These are phyloP conservation scores for Ditula angustiorana DNA, from an alignment of 2,888 invertebrate species.

Conservation along the genomic window DNA sequence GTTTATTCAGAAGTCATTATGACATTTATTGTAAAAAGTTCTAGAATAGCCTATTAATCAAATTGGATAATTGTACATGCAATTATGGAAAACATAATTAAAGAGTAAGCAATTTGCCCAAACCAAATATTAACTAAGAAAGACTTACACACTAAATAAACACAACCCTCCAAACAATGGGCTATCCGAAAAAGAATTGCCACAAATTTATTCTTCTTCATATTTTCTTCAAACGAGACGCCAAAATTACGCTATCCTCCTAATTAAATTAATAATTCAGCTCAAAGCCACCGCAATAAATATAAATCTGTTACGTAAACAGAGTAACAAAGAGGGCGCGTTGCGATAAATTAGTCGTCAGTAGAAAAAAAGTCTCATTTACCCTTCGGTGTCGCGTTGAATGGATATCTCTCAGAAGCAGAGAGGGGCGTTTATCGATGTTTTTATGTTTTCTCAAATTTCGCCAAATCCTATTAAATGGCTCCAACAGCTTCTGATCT, in stretches of 20 bases:
- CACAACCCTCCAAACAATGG: neutral
- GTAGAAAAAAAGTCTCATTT: slow-evolving; percentile 29
- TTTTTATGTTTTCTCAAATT: neutral
- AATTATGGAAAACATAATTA: neutral
- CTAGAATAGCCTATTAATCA: too few species aligned
- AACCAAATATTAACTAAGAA: neutral
- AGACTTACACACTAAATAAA: neutral
- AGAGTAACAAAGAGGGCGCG: slow-evolving; percentile 23
- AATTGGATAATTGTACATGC: too few species aligned
- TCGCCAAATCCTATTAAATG: too few species aligned
- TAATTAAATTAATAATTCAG: slow-evolving; percentile 23
- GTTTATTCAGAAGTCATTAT: neutral
- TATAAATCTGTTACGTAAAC: slow-evolving; percentile 30
- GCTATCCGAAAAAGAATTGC: neutral
- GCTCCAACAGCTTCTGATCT: too few species aligned
- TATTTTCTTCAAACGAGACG: slow-evolving; percentile 4
- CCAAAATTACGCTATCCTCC: neutral
- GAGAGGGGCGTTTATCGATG: slow-evolving; percentile 10
- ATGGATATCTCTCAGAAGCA: neutral
- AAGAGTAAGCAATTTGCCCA: neutral
- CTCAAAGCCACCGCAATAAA: slow-evolving; percentile 11
- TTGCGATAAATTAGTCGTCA: slow-evolving; percentile 23
- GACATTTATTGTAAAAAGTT: neutral
- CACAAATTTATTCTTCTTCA: neutral
- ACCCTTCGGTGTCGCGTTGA: slow-evolving; percentile 11